Evolutionary conservation across 2,888 invertebrate species (phyloP).

Genomic region (Drosophila tanythrix): DNA sequence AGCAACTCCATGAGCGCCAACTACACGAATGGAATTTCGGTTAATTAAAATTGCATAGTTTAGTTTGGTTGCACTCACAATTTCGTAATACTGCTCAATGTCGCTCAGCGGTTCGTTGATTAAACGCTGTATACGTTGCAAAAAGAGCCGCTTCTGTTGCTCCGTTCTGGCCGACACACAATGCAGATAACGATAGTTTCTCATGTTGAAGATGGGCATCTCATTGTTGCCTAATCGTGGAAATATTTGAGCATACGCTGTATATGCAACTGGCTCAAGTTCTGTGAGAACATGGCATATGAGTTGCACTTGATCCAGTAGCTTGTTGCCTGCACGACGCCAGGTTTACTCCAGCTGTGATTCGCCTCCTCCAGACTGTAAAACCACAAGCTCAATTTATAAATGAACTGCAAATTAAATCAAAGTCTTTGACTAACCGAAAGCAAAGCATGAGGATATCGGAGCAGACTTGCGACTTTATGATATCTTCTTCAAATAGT

Average conservation of each 20-base stretch:
- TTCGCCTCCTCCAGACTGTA: conserved; percentile 45
- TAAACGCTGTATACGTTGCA: conserved; percentile 36
- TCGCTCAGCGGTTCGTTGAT: conserved; percentile 8
- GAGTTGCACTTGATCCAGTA: conserved; percentile 57
- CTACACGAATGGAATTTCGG: conserved; percentile 14
- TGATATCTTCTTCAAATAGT: conserved; percentile 45
- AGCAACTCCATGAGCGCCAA: conserved; percentile 47
- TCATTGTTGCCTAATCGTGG: conserved; percentile 25
- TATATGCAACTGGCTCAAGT: conserved; percentile 51
- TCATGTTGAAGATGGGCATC: conserved; percentile 21
- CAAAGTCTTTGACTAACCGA: conserved; percentile 41
- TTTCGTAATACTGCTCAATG: conserved; percentile 61
- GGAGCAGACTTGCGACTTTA: conserved; percentile 52
- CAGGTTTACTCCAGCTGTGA: conserved; percentile 34
- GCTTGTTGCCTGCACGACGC: conserved; percentile 14
- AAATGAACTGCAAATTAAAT: neutral
- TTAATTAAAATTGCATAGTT: neutral
- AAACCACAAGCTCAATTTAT: neutral
- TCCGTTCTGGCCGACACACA: conserved; percentile 25
- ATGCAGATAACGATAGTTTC: conserved; percentile 44
- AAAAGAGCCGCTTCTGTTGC: conserved; percentile 24
- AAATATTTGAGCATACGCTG: conserved; percentile 61
- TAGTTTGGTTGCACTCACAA: conserved; percentile 37
- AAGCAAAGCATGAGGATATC: conserved; percentile 64
- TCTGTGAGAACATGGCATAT: conserved; percentile 58